phyloP scores from a whole-genome alignment of 2,888 invertebrate species.

The Xestia c-nigrum region DNA sequence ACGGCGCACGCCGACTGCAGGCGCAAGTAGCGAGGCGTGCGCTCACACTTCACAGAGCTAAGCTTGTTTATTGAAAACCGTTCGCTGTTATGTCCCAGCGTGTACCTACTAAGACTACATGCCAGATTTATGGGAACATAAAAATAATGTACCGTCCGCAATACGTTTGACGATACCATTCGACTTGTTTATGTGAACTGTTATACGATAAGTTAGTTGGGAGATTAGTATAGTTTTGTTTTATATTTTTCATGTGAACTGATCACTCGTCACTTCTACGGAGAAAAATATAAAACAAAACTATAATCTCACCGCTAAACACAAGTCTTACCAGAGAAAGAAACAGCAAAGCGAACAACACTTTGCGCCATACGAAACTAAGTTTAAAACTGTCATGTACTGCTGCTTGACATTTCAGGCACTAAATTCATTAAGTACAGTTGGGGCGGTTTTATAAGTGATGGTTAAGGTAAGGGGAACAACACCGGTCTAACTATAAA shows the following conservation, averaged over 20 bases:
- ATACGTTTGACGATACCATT: slow-evolving; percentile 57
- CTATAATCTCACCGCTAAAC: slow-evolving; percentile 23
- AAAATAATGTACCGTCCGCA: slow-evolving; percentile 66
- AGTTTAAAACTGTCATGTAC: slow-evolving; percentile 69
- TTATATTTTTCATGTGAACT: too few relatives aligned
- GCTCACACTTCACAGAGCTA: slow-evolving; percentile 78
- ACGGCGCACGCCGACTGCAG: slow-evolving; percentile 79
- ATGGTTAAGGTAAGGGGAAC: slow-evolving; percentile 68
- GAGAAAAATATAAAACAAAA: slow-evolving; percentile 1
- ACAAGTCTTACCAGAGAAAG: slow-evolving; percentile 44
- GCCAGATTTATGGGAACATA: slow-evolving; percentile 71
- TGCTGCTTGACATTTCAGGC: slow-evolving; percentile 71
- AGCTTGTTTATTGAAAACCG: slow-evolving; percentile 82
- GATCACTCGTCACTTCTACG: slow-evolving; percentile 26
- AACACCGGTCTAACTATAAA: slow-evolving; percentile 79
- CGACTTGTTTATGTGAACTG: slow-evolving; percentile 51
- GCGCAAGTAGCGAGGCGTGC: slow-evolving; percentile 72
- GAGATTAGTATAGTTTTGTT: slow-evolving; percentile 10
- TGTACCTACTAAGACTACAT: slow-evolving; percentile 66
- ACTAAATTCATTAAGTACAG: slow-evolving; percentile 74
- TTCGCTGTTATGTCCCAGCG: slow-evolving; percentile 71
- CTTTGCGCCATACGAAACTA: slow-evolving; percentile 63
- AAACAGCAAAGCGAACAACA: slow-evolving; percentile 57
- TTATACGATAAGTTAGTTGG: slow-evolving; percentile 27
- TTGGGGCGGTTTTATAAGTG: slow-evolving; percentile 69